Evolutionary conservation across 2,113 vertebrate genomes (phyloP).

Genomic region (Phocoena sinus): DNA sequence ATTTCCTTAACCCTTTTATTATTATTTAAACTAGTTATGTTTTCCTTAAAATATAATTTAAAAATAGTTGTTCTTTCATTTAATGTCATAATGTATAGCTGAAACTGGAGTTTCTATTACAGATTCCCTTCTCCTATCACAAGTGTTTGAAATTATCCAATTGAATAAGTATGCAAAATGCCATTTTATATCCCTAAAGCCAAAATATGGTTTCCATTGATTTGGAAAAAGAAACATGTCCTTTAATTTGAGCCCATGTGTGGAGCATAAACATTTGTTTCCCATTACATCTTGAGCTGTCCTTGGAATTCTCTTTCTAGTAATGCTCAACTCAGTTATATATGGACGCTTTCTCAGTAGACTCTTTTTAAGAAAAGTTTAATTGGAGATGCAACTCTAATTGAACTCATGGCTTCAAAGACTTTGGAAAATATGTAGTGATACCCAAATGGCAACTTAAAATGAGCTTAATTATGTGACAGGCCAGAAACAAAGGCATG

Average conservation of each 20-base stretch:
- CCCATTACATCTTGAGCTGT: neutral
- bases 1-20: neutral
- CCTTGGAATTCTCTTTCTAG: constrained; percentile 42
- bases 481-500: neutral
- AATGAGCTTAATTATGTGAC: neutral
- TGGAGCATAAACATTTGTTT: neutral
- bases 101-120: neutral
- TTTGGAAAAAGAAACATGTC: neutral
- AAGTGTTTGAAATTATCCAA: neutral
- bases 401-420: constrained; percentile 8
- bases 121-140: neutral
- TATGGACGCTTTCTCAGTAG: neutral
- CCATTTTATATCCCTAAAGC: neutral
- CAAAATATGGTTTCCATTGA: neutral
- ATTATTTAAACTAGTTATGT: neutral
- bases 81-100: neutral
- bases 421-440: constrained; percentile 6
- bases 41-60: neutral
- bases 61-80: neutral
- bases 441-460: neutral
- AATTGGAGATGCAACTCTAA: neutral
- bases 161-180: neutral
- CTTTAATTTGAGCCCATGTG: neutral
- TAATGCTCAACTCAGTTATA: neutral
- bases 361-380: neutral